A percentile compares a stretch with the other conserved stretches of the same genome.
phyloP scores from a whole-genome alignment of 2,888 invertebrate genomes.

The Clusia tigrina region DNA sequence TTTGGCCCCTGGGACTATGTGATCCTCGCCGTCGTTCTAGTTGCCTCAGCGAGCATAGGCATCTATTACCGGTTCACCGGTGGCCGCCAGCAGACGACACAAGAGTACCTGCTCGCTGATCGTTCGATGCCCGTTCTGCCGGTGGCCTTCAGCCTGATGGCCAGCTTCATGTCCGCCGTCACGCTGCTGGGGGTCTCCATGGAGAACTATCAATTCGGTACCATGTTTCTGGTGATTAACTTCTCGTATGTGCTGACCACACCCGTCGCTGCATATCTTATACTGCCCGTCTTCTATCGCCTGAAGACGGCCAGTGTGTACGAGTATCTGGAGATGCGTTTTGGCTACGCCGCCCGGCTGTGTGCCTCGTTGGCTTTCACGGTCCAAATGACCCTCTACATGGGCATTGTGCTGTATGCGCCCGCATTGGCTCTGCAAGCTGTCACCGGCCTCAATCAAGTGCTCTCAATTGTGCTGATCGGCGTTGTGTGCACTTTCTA shows the following conservation, averaged over 20 bases:
- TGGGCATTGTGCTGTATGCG: constrained; percentile 92
- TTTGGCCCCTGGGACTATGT: constrained; percentile 79
- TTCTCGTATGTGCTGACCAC: constrained; percentile 79
- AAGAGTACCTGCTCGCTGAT: constrained; percentile 86
- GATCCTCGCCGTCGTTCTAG: constrained; percentile 75
- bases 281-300: constrained; percentile 86
- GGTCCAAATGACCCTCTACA: constrained; percentile 88
- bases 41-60: constrained; percentile 79
- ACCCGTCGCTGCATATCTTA: constrained; percentile 78
- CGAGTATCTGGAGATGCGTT: constrained; percentile 90
- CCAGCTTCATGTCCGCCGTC: constrained; percentile 93
- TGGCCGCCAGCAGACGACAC: constrained; percentile 83
- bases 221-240: constrained; percentile 81
- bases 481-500: constrained; percentile 85
- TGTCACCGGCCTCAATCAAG: constrained; percentile 79
- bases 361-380: constrained; percentile 85
- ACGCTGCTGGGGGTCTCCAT: constrained; percentile 88
- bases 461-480: constrained; percentile 72
- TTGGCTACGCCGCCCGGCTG: constrained; percentile 78
- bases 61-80: constrained; percentile 86
- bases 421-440: constrained; percentile 90
- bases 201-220: constrained; percentile 85
- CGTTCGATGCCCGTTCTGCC: constrained; percentile 80
- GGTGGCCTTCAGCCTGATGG: constrained; percentile 89
- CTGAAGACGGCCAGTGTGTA: constrained; percentile 87